Evolutionary conservation across 2,797 vertebrate genomes (phyloP).

Genomic region (Sebastes miniatus): DNA sequence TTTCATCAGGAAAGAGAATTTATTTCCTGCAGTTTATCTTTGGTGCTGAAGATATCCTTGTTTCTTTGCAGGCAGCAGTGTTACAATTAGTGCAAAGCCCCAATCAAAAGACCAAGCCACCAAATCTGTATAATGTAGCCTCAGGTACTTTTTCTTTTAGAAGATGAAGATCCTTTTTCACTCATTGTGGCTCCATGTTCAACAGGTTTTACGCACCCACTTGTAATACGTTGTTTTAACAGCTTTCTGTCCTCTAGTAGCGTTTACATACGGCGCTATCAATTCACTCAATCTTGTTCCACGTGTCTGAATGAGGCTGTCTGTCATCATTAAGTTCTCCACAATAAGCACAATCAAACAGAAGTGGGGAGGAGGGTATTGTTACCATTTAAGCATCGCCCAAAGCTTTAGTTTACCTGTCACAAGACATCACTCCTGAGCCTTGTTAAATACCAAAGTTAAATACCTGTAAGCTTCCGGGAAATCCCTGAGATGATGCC

Average conservation of each 20-base stretch:
- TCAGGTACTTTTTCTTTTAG: not conserved
- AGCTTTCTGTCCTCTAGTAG: not conserved
- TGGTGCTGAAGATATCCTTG: not conserved
- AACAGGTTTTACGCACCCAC: not conserved
- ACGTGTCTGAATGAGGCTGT: constrained; percentile 7
- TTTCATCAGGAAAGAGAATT: not conserved
- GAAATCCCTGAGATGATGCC: constrained; percentile 75
- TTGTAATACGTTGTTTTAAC: not conserved
- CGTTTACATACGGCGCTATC: not conserved
- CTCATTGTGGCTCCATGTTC: not conserved
- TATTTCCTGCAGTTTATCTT: not conserved
- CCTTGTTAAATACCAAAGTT: constrained; percentile 64
- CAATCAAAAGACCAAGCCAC: not conserved
- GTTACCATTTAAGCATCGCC: constrained; percentile 14
- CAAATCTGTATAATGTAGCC: not conserved
- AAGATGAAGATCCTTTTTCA: not conserved
- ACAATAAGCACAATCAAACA: constrained; percentile 25
- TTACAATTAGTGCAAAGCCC: not conserved
- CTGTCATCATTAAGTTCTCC: constrained; percentile 25
- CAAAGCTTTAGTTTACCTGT: constrained; percentile 66
- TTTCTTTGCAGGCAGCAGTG: not conserved
- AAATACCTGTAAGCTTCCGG: constrained; percentile 79
- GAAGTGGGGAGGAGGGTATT: constrained; percentile 8
- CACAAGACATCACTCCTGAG: constrained; percentile 69
- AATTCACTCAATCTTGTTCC: not conserved